Base-by-base conservation (phyloP, 2,113 vertebrate species). In the Stomatorhinus ivindoensis region DNA sequence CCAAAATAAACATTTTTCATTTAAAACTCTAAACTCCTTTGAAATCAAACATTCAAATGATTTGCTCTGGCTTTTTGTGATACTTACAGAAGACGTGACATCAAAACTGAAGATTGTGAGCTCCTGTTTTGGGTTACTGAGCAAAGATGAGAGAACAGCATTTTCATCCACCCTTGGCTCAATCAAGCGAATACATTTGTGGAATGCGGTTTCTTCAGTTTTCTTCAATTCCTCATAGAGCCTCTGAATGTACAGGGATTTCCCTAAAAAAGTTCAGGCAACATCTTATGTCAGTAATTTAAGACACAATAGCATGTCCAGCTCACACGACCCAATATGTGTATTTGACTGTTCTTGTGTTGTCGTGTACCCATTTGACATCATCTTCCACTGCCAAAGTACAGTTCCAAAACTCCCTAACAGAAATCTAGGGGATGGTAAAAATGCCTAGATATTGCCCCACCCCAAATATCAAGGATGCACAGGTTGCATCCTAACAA, bases 211-310 rank as follows among this genome's bases (percentile, higher is more conserved):
- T 5, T 42, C 89, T 46, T 90, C 90, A 0, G 87, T 88, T 87
- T 84, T 80, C 31, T 46, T 92, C 61, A 99, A 93, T 42, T 93
- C 96, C 90, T 95, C 88, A 31, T 96, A 95, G 13, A 98, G 87
- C 87, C 97, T 97, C 88, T 93, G 96, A 89, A 99, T 95, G 19
- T 97, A 99, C 2, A 99, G 97, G 21, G 98, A 99, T 93, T 99
- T 99, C 48, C 98, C 98, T 99, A 89, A 48, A 89, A 48, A 91
- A 65, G 87, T 19, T 51, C 4, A 90, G n/a, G 24, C 47, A 50
- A 58, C 53, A 85, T 47, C 58, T 42, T 48, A 85, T 13, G n/a
- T 44, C n/a, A 51, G 27, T 73, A 10, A 80, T 35, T 80, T 35
- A 47, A 3, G 10, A 76, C 0, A 19, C 69, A 88, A 19, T 31